A percentile compares a stretch with the other conserved stretches of the same genome.
phyloP scores from a whole-genome alignment of 2,888 invertebrate species.

The Xestia c-nigrum region DNA sequence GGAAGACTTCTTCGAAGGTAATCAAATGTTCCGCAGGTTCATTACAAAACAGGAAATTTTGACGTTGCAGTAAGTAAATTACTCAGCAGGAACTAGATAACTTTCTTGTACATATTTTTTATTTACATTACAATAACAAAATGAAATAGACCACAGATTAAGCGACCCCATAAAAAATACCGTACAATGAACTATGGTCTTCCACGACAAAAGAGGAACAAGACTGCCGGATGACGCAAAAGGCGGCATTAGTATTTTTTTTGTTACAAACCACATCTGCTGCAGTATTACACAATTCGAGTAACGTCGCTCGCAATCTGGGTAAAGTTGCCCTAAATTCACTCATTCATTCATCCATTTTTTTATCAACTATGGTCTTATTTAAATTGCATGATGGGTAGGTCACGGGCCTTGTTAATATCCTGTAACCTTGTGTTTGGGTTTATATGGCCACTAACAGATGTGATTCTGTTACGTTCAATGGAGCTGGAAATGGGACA shows the following conservation, averaged over 20 bases:
- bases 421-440: constrained; percentile 68
- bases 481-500: constrained; percentile 34
- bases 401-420: constrained; percentile 65
- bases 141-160: constrained; percentile 14
- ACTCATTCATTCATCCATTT: constrained; percentile 42
- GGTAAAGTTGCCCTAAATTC: constrained; percentile 68
- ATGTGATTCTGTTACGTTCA: constrained; percentile 45
- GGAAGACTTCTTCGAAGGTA: not conserved
- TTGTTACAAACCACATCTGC: constrained; percentile 71
- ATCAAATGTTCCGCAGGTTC: not conserved
- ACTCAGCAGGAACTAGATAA: not conserved
- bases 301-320: constrained; percentile 62
- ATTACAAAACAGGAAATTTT: not conserved
- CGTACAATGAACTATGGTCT: constrained; percentile 28
- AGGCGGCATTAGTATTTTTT: constrained; percentile 54
- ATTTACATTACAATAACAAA: not conserved
- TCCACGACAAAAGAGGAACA: constrained; percentile 46
- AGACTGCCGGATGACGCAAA: constrained; percentile 50
- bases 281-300: constrained; percentile 68
- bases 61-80: not conserved
- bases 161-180: constrained; percentile 22
- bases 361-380: constrained; percentile 29
- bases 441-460: constrained; percentile 45
- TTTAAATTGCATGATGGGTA: constrained; percentile 48
- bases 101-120: not conserved